Percentiles rank a stretch among this genome's conserved stretches.
Evolutionary conservation across 2,888 invertebrate genomes (phyloP).

Genomic region (Cheilosia vernalis): DNA sequence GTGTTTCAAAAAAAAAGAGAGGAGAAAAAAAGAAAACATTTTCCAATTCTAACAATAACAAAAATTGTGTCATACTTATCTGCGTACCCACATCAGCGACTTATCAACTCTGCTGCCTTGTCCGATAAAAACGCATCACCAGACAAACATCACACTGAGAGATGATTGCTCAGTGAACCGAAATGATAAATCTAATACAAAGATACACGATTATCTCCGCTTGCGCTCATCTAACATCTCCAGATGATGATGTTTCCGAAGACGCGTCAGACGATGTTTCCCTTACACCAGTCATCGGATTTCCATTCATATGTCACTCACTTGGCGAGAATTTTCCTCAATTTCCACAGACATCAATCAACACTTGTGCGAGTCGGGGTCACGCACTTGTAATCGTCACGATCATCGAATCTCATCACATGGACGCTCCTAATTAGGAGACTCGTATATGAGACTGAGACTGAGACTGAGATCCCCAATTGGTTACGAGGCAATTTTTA

Average conservation of each 20-base stretch:
- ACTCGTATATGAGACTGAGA: slow-evolving; percentile 42
- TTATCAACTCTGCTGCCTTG: slow-evolving; percentile 14
- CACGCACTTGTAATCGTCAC: slow-evolving; percentile 75
- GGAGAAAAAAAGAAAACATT: background rate
- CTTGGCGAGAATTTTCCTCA: slow-evolving; percentile 57
- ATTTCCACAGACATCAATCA: slow-evolving; percentile 73
- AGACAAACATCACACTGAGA: slow-evolving; percentile 23
- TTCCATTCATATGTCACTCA: slow-evolving; percentile 73
- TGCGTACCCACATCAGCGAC: slow-evolving; percentile 20
- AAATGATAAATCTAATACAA: slow-evolving; percentile 61
- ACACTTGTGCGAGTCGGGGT: slow-evolving; percentile 68
- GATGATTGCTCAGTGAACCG: slow-evolving; percentile 45
- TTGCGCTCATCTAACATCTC: slow-evolving; percentile 61
- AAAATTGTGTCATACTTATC: slow-evolving; percentile 52
- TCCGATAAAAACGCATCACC: slow-evolving; percentile 12
- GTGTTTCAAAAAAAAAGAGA: background rate
- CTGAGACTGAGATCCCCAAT: slow-evolving; percentile 41
- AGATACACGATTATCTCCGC: slow-evolving; percentile 64
- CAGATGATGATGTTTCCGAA: slow-evolving; percentile 56
- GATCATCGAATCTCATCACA: slow-evolving; percentile 56
- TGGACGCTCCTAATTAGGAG: slow-evolving; percentile 60
- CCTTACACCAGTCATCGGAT: slow-evolving; percentile 58
- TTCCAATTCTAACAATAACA: slow-evolving; percentile 2
- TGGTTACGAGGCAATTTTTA: slow-evolving; percentile 37
- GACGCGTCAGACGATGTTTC: slow-evolving; percentile 42